phyloP scores from a whole-genome alignment of 2,888 invertebrate species.

The Dilophus febrilis region DNA sequence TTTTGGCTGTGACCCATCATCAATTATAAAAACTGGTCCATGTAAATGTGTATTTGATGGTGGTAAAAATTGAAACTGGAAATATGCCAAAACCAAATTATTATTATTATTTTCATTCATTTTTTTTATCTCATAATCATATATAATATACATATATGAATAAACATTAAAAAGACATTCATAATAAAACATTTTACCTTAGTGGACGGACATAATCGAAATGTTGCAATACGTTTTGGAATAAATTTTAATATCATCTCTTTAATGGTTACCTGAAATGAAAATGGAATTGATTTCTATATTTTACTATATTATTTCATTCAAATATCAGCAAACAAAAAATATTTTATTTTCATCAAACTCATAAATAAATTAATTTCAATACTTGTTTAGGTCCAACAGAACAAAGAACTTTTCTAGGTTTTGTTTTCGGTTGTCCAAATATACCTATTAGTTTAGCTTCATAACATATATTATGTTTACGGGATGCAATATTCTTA shows the following conservation, averaged over 20 bases:
- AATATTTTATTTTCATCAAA: too few species aligned
- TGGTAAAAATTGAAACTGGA: slow-evolving; percentile 47
- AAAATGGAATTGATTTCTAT: slow-evolving; percentile 8
- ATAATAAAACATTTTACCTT: slow-evolving; percentile 32
- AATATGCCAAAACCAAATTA: neutral
- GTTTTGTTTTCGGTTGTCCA: slow-evolving; percentile 37
- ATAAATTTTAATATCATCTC: slow-evolving; percentile 87
- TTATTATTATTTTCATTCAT: too few species aligned
- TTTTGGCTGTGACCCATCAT: slow-evolving; percentile 80
- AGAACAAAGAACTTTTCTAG: slow-evolving; percentile 77
- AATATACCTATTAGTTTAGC: slow-evolving; percentile 51
- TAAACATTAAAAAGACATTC: slow-evolving; percentile 2
- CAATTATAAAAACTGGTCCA: slow-evolving; percentile 57
- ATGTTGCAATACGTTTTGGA: slow-evolving; percentile 78
- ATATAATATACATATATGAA: neutral
- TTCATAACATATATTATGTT: slow-evolving; percentile 74
- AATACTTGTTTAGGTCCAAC: slow-evolving; percentile 75
- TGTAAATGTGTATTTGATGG: slow-evolving; percentile 28
- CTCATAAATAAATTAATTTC: too few species aligned
- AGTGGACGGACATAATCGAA: slow-evolving; percentile 84
- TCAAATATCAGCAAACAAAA: too few species aligned
- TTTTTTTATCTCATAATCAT: neutral
- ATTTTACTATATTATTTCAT: too few species aligned
- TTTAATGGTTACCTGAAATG: slow-evolving; percentile 56
- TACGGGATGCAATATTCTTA: slow-evolving; percentile 70